A percentile compares a stretch with the other conserved stretches of the same genome.
Evolutionary conservation across 2,797 vertebrate species (phyloP).

Genomic region (Coilia nasus): DNA sequence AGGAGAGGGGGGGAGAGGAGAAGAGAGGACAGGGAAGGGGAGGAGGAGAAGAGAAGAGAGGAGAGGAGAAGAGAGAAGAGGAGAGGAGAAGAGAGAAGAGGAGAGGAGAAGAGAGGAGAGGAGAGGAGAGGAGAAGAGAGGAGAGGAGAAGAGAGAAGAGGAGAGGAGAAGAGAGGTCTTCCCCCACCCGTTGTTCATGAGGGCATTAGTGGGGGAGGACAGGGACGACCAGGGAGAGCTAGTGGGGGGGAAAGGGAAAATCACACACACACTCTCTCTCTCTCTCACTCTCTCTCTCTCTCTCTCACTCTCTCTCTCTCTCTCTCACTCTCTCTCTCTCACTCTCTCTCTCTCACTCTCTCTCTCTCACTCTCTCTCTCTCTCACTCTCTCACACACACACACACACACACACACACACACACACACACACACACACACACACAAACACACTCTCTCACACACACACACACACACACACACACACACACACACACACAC

Average conservation of each 20-base stretch:
- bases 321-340: too few species aligned
- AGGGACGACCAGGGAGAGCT: background rate
- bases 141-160: too few species aligned
- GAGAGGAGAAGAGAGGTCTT: background rate
- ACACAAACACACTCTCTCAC: too few species aligned
- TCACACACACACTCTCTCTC: background rate
- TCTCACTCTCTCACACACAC: background rate
- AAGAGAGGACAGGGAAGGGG: too few species aligned
- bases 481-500: background rate
- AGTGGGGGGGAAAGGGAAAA: background rate
- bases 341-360: background rate
- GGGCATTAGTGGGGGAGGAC: background rate
- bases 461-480: constrained; percentile 3
- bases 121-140: too few species aligned
- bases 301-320: background rate
- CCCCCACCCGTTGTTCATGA: background rate
- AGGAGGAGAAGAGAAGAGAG: too few species aligned
- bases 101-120: too few species aligned
- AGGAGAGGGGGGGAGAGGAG: too few species aligned
- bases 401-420: background rate
- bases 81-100: too few species aligned
- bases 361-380: background rate
- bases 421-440: background rate
- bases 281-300: background rate
- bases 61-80: too few species aligned